phyloP scores from a whole-genome alignment of 2,113 vertebrate species.

The Acrocephalus kingi region DNA sequence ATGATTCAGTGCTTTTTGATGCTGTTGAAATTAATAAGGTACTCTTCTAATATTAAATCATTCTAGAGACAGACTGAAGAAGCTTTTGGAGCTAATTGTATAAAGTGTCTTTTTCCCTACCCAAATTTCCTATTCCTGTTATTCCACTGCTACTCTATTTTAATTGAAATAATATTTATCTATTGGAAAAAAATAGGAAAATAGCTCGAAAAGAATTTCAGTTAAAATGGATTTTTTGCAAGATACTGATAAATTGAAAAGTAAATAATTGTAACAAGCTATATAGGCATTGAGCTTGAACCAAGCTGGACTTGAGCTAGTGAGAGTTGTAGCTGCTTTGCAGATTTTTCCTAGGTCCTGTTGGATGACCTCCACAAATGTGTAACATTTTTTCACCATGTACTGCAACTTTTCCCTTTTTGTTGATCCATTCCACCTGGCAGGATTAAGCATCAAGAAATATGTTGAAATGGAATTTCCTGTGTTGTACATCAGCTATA shows the following conservation, averaged over 20 bases:
- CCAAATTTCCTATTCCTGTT: background rate
- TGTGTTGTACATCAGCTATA: conserved; percentile 39
- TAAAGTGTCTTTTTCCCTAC: background rate
- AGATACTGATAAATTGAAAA: background rate
- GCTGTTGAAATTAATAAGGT: background rate
- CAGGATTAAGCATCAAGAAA: conserved; percentile 49
- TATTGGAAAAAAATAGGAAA: background rate
- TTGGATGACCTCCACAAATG: conserved; percentile 9
- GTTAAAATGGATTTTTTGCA: background rate
- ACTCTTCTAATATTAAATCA: background rate
- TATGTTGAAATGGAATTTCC: conserved; percentile 56
- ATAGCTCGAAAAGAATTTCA: background rate
- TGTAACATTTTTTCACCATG: conserved; percentile 12
- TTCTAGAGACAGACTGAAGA: background rate
- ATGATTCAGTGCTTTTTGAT: background rate
- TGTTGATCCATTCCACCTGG: conserved; percentile 59
- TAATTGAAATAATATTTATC: background rate
- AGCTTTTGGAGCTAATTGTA: background rate
- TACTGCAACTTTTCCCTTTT: conserved; percentile 15
- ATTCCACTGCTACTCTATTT: background rate
- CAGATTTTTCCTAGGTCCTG: background rate
- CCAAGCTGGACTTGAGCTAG: background rate
- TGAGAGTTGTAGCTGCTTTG: background rate
- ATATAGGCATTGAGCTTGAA: background rate
- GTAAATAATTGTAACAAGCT: background rate